phyloP scores from a whole-genome alignment of 2,113 vertebrate species.

The Calidris pygmaea region DNA sequence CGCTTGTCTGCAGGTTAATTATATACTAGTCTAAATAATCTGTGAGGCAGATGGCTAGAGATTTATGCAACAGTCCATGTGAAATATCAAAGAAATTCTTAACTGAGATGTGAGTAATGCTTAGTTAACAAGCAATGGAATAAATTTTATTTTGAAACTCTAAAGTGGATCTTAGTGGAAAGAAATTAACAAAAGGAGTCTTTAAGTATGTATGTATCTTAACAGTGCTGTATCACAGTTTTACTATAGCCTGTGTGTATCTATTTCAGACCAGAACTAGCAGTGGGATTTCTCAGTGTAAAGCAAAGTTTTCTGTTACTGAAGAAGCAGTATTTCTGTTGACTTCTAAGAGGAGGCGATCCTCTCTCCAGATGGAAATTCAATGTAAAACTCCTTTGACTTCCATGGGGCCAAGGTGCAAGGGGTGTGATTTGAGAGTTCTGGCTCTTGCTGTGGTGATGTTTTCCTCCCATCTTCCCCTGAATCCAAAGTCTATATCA shows the following conservation, averaged over 20 bases:
- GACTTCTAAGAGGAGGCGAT: background rate
- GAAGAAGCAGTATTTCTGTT: background rate
- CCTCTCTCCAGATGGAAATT: background rate
- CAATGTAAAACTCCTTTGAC: background rate
- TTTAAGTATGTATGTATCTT: background rate
- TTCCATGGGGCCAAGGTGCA: background rate
- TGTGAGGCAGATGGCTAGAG: background rate
- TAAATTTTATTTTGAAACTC: background rate
- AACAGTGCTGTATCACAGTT: background rate
- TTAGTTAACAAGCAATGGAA: background rate
- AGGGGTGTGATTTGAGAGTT: background rate
- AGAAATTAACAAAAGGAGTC: background rate
- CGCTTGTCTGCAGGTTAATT: slow-evolving; percentile 1
- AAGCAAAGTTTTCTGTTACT: background rate
- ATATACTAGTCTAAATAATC: background rate
- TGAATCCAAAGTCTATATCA: background rate
- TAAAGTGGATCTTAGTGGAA: background rate
- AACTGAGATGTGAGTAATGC: background rate
- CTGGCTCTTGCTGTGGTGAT: background rate
- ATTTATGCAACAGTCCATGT: background rate
- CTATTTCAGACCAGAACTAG: background rate
- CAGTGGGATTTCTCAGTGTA: background rate
- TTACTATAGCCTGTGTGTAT: background rate
- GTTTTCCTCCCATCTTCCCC: background rate
- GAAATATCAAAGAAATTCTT: background rate